phyloP scores from a whole-genome alignment of 2,113 vertebrate species.

The Plecotus auritus region DNA sequence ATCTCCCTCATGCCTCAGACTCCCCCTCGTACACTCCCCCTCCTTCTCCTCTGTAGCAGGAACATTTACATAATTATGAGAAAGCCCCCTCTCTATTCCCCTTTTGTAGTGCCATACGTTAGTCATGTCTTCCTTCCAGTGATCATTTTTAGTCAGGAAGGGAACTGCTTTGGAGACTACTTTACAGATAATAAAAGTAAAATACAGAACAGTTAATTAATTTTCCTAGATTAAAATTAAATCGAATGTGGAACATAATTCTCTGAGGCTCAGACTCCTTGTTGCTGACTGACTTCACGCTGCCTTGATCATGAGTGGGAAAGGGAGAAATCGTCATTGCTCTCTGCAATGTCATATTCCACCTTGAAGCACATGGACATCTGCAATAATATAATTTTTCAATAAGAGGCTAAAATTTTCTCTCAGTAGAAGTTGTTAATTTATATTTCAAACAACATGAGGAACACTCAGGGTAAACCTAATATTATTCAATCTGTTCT shows the following conservation, averaged over 20 bases:
- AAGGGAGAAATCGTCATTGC: neutral
- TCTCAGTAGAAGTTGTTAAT: slow-evolving; percentile 27
- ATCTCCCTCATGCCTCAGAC: neutral
- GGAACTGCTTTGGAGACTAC: neutral
- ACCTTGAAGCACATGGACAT: neutral
- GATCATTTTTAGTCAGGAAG: neutral
- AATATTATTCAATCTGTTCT: neutral
- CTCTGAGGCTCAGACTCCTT: neutral
- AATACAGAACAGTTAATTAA: neutral
- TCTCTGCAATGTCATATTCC: neutral
- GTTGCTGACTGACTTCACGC: neutral
- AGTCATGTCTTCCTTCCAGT: neutral
- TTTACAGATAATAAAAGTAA: neutral
- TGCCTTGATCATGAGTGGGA: neutral
- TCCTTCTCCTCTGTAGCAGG: neutral
- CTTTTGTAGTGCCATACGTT: accelerated
- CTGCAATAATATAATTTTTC: neutral
- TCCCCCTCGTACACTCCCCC: accelerated
- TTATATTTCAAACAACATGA: slow-evolving; percentile 17
- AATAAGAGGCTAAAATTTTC: neutral
- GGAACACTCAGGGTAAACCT: neutral
- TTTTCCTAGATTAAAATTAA: neutral
- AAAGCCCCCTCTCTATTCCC: neutral
- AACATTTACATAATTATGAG: neutral
- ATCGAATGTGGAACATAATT: neutral